phyloP scores from a whole-genome alignment of 2,113 vertebrate genomes.

The Thinocorus orbignyianus region DNA sequence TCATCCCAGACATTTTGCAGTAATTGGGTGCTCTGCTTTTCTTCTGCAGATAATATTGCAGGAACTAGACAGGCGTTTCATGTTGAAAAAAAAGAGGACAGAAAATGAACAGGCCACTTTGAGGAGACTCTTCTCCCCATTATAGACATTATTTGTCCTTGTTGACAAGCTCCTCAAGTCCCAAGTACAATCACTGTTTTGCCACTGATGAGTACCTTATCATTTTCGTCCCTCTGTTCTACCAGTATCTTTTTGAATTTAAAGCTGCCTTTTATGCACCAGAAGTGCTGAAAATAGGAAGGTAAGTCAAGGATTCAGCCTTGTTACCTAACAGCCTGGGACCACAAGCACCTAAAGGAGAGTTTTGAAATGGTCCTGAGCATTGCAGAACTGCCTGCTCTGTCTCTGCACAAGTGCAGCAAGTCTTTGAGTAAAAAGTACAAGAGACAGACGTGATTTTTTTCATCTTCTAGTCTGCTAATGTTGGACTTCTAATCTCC shows the following conservation, averaged over 20 bases:
- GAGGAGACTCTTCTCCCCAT: background rate
- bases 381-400: background rate
- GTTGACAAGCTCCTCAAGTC: background rate
- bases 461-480: background rate
- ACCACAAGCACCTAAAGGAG: background rate
- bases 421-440: background rate
- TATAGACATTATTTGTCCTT: background rate
- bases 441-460: background rate
- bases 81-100: background rate
- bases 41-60: background rate
- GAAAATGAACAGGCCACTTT: background rate
- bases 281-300: background rate
- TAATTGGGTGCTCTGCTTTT: background rate
- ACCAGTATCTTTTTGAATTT: background rate
- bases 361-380: background rate
- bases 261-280: background rate
- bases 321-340: background rate
- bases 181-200: background rate
- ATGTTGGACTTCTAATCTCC: background rate
- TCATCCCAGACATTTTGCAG: background rate
- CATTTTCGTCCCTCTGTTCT: background rate
- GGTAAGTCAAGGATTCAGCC: background rate
- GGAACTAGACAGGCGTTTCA: background rate
- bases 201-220: background rate
- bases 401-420: background rate